Evolutionary conservation across 2,888 invertebrate genomes (phyloP).

Genomic region (Scaptomyza reducta): DNA sequence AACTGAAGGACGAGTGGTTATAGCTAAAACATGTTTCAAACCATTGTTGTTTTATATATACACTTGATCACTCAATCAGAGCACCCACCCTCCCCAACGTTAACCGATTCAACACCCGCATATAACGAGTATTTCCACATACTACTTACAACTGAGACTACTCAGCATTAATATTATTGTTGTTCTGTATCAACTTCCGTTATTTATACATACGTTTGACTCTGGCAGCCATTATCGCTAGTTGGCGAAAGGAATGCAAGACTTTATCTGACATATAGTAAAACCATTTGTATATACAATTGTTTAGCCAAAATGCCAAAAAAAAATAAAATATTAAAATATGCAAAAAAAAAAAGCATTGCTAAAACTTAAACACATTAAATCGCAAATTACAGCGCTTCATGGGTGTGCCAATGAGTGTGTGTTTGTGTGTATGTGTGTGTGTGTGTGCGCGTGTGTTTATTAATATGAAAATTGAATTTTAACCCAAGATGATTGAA

Average conservation of each 20-base stretch:
- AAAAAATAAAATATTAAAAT: not conserved
- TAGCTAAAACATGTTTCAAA: conserved; percentile 11
- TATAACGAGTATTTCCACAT: conserved; percentile 45
- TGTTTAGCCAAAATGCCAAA: conserved; percentile 37
- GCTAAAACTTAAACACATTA: conserved; percentile 59
- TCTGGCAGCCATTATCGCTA: conserved; percentile 44
- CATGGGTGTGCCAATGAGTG: conserved; percentile 20
- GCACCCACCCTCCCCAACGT: conserved; percentile 16
- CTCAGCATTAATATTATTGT: not conserved
- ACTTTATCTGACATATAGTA: conserved; percentile 30
- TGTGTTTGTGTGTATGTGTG: not conserved
- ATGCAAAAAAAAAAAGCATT: conserved; percentile 1
- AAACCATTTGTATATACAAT: conserved; percentile 26
- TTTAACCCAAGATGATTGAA: conserved; percentile 75
- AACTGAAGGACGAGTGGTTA: conserved; percentile 16
- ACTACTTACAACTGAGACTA: conserved; percentile 7
- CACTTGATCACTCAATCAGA: conserved; percentile 45
- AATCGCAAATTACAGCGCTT: conserved; percentile 53
- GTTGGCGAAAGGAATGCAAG: conserved; percentile 24
- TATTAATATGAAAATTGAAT: conserved; percentile 68
- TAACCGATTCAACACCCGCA: not conserved
- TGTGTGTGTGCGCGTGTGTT: conserved; percentile 17
- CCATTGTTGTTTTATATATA: conserved; percentile 24
- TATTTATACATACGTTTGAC: conserved; percentile 10
- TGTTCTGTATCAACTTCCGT: conserved; percentile 64